Percentiles rank a stretch among this genome's conserved stretches.
These are phyloP conservation scores for Pseudomyrmex flavicornis DNA, from an alignment of 1,140 invertebrate genomes.

Conservation along the genomic window DNA sequence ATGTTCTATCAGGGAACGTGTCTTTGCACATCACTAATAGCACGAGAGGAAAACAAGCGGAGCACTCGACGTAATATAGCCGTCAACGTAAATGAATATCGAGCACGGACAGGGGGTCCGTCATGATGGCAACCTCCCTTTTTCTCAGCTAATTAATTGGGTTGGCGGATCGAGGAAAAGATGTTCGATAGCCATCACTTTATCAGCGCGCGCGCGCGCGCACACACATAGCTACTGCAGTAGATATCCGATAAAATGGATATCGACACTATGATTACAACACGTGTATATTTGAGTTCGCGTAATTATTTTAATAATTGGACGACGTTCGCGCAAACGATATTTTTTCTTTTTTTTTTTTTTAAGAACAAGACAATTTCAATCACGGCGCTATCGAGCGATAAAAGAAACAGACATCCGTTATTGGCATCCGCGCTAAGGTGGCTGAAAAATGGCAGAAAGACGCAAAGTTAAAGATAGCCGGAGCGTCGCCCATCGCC, in stretches of 20 bases:
- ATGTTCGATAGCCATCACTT: conserved; percentile 30
- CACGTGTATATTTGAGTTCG: too few relatives aligned
- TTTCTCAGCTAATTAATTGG: conserved; percentile 55
- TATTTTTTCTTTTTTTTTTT: too few relatives aligned
- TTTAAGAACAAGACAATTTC: not conserved
- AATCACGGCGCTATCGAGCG: conserved; percentile 12
- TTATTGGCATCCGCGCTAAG: conserved; percentile 39
- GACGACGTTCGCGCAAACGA: too few relatives aligned
- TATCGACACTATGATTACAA: too few relatives aligned
- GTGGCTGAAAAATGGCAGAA: conserved; percentile 71
- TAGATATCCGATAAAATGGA: too few relatives aligned
- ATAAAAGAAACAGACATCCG: conserved; percentile 9
- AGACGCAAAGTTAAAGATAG: conserved; percentile 76
- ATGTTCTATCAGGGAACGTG: conserved; percentile 46
- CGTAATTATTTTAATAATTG: too few relatives aligned
- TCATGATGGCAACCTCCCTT: conserved; percentile 12
- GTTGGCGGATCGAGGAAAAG: conserved; percentile 11
- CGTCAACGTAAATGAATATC: conserved; percentile 66
- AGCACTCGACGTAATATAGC: conserved; percentile 57
- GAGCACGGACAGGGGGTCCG: conserved; percentile 17
- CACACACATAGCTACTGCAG: not conserved
- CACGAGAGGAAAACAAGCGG: conserved; percentile 54
- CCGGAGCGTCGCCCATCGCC: conserved; percentile 67
- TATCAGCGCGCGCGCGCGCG: not conserved
- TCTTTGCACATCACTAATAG: conserved; percentile 63